These are phyloP conservation scores for Aricia agestis DNA, from an alignment of 1,140 invertebrate genomes.

Conservation along the genomic window DNA sequence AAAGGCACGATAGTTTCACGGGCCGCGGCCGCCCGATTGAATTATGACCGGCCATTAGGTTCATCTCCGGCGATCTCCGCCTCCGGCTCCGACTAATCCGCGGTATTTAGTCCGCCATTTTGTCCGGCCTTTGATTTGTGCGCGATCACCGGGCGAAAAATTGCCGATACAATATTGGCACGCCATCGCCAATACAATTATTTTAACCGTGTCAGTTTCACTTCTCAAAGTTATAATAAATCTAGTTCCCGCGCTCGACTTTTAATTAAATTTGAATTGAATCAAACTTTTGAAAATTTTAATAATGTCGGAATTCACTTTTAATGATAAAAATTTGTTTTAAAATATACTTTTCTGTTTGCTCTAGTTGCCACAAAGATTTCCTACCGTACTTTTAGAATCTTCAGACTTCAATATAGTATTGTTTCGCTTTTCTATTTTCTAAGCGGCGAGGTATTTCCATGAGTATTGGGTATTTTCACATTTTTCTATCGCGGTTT, in stretches of 20 bases:
- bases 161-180: too few relatives aligned
- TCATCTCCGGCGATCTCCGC: conserved; percentile 38
- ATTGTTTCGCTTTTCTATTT: conserved; percentile 7
- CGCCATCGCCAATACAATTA: too few relatives aligned
- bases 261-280: conserved; percentile 4
- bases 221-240: too few relatives aligned
- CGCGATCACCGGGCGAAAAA: too few relatives aligned
- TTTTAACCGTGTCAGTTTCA: too few relatives aligned
- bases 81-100: conserved; percentile 43
- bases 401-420: not conserved
- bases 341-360: too few relatives aligned
- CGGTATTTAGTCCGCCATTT: conserved; percentile 40
- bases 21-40: conserved; percentile 60
- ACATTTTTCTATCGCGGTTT: conserved; percentile 24
- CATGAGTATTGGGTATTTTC: conserved; percentile 1
- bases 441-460: conserved; percentile 10
- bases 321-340: too few relatives aligned
- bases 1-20: conserved; percentile 47
- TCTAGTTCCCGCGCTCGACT: not conserved
- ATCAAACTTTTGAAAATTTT: too few relatives aligned
- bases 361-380: too few relatives aligned
- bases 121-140: conserved; percentile 21
- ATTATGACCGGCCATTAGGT: conserved; percentile 66
- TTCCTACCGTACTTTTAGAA: too few relatives aligned
- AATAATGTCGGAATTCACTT: too few relatives aligned